Conservation (phyloP, 2,888 invertebrate genomes). For the Eledona agricola region DNA sequence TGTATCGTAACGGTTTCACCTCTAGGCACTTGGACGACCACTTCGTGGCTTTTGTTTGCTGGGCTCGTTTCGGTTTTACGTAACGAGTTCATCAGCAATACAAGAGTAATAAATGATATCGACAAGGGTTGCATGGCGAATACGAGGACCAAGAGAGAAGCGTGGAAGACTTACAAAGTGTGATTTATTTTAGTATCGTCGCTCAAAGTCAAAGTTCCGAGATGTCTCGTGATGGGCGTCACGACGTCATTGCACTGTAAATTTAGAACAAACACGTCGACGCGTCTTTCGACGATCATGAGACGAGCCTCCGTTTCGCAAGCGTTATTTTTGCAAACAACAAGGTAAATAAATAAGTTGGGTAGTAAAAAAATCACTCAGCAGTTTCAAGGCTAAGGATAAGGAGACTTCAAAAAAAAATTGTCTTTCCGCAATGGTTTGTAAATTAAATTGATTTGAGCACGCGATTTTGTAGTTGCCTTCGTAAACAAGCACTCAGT, state of each 20-base stretch:
- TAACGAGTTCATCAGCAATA: conserved; percentile 7
- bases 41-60: neutral
- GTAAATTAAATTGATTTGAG: too few relatives aligned
- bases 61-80: conserved; percentile 8
- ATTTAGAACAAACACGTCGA: conserved; percentile 28
- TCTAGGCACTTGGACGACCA: conserved; percentile 60
- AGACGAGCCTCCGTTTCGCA: conserved; percentile 15
- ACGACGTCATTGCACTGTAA: conserved; percentile 26
- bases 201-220: neutral
- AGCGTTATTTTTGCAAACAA: too few relatives aligned
- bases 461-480: too few relatives aligned
- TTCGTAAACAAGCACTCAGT: too few relatives aligned
- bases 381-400: too few relatives aligned
- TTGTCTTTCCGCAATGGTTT: too few relatives aligned
- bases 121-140: too few relatives aligned
- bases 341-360: too few relatives aligned
- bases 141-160: too few relatives aligned
- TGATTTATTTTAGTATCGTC: conserved; percentile 13
- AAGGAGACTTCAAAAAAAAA: too few relatives aligned
- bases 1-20: conserved; percentile 70
- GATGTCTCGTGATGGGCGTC: conserved; percentile 25
- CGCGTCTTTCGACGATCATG: conserved; percentile 1
- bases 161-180: conserved; percentile 8
- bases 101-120: conserved; percentile 1
- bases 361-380: too few relatives aligned